Base-by-base conservation (phyloP, 2,797 vertebrate genomes). In the Chelonia mydas region DNA sequence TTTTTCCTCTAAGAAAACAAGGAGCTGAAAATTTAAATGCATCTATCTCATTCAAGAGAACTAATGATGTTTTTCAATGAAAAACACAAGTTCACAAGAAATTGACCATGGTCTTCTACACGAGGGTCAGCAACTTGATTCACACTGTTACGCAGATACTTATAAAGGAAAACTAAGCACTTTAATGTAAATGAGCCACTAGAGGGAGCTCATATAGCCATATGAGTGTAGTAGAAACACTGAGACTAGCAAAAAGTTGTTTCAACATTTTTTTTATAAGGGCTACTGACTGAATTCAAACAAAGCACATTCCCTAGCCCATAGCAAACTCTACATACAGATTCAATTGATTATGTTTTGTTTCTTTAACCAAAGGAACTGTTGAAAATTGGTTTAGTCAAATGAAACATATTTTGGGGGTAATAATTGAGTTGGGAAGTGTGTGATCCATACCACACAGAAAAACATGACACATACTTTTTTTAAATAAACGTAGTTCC, bases 201-300 rank as follows among this genome's bases (percentile, higher is more conserved):
- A 97, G 90, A 96, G 84, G 89, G 95, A 90, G 95, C 95, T 86
- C 94, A 94, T 65, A 87, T 37, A 11, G 74, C 31, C 96, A 83
- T 16, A 86, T 8, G 81, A 74, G 90, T 51, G 11, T 61, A 91
- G 95, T 3, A 86, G 55, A 92, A 78, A 37, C n/a, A 95, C 1
- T 78, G 57, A 91, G 81, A 92, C 0, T n/a, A 49, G 88, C 77
- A 89, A 88, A 94, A 96, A 95, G 84, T 90, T 95, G 92, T 95
- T 92, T 93, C 96, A 97, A 93, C 88, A 57, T 90, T 95, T 96
- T 95, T 96, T 91, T 92, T 89, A 91, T 59, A 87, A 21, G 87
- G 68, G 65, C 87, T 50, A 23, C 47, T 88, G 91, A 81, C 90
- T 89, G 33, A 90, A 93, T 90, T 94, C 55, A 82, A 94, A 92